Evolutionary conservation across 2,113 vertebrate genomes (phyloP).

Genomic region (Lepisosteus oculatus): DNA sequence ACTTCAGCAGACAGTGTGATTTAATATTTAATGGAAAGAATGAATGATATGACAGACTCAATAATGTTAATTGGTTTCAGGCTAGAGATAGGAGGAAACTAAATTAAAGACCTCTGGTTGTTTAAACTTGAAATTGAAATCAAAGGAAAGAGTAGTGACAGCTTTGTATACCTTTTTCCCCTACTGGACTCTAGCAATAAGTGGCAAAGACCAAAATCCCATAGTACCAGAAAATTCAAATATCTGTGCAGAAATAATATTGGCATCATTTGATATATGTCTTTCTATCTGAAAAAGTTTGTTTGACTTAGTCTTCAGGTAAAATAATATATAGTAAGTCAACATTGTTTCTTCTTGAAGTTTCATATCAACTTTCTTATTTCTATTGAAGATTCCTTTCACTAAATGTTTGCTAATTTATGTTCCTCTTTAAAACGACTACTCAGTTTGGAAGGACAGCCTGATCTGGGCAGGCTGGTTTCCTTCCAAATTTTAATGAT

Average conservation of each 20-base stretch:
- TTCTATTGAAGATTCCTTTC: no score
- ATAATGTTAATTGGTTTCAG: constrained; percentile 17
- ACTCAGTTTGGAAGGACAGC: no score
- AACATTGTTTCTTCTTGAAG: no score
- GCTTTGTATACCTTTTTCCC: not conserved
- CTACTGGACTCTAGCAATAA: not conserved
- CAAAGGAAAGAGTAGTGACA: constrained; percentile 7
- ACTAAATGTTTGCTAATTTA: no score
- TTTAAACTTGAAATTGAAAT: constrained; percentile 15
- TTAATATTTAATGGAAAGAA: constrained; percentile 24
- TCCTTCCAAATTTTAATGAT: no score
- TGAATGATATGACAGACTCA: constrained; percentile 15
- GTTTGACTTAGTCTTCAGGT: no score
- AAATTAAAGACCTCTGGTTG: constrained; percentile 9
- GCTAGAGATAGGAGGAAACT: constrained; percentile 3
- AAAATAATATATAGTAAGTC: no score
- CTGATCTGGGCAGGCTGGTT: no score
- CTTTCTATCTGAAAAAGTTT: not conserved
- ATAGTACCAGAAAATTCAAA: not conserved
- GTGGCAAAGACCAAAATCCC: not conserved
- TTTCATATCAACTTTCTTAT: no score
- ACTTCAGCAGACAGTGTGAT: constrained; percentile 7
- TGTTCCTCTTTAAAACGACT: no score
- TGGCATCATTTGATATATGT: no score
- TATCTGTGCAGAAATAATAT: not conserved